Base-by-base conservation (phyloP, 1,140 invertebrate genomes). In the Heliconius congener region DNA sequence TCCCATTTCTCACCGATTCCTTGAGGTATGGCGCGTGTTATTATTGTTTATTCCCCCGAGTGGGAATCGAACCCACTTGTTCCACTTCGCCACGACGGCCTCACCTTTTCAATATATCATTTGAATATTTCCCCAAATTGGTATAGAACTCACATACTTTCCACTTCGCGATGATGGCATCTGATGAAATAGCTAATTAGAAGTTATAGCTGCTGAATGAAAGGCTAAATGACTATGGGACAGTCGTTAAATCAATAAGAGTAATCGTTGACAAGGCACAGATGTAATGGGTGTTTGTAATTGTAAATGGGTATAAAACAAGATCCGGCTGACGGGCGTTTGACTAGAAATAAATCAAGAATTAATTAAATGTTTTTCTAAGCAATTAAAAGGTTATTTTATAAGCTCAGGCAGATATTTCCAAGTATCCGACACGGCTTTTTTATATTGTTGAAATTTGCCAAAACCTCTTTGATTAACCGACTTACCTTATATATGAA, bases 221-320 rank as follows among this genome's bases (percentile, higher is more conserved):
- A 84, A 79, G 84, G 81, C 72, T 76, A 85, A 87, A 87, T 87
- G 85, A 78, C 70, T 76, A 81, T 60, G 80, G 83, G 82, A 81
- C 77, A 30, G 84, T 85, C 75, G 81, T 85, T 91, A 90, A 90
- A 89, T 91, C 89, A 90, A 78, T 77, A 83, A 83, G 85, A 89
- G 85, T 87, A 85, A 89, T 88, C 86, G 79, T 76, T 79, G 85
- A 84, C 82, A 81, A 81, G 84, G 81, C 70, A 70, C 76, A 76
- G 78, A 82, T 73, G 78, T 74, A 82, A 81, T 81, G 84, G 82
- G 80, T 85, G 85, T 85, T 81, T 79, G 86, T 80, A 85, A 88
- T 86, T 84, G 82, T 84, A 85, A 88, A 85, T 87, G 78, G 80
- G 30, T 50, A 42, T 19, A 27, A 34, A 84, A 34, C 30, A 76